phyloP scores from a whole-genome alignment of 1,140 invertebrate species.

The Scaptodrosophila lebanonensis region DNA sequence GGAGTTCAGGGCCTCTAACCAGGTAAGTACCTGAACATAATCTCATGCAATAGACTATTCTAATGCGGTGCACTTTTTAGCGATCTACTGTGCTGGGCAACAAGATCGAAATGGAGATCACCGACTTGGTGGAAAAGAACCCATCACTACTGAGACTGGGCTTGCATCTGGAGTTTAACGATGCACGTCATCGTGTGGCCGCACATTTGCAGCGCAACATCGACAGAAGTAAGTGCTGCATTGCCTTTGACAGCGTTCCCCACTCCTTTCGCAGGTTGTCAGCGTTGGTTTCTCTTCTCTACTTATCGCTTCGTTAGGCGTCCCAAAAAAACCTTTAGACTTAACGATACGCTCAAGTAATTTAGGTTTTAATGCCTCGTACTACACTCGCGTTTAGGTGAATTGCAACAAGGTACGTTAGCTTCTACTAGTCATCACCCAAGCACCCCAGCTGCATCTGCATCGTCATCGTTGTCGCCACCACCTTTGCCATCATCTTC shows the following conservation, averaged over 20 bases:
- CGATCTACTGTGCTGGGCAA: slow-evolving; percentile 96
- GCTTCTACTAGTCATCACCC: slow-evolving; percentile 33
- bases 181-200: slow-evolving; percentile 94
- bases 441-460: slow-evolving; percentile 22
- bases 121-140: slow-evolving; percentile 94
- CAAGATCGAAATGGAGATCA: slow-evolving; percentile 99
- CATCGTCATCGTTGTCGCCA: slow-evolving; percentile 33
- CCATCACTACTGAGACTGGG: slow-evolving; percentile 93
- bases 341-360: slow-evolving; percentile 19
- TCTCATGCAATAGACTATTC: background rate
- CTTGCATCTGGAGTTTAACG: slow-evolving; percentile 96
- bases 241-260: slow-evolving; percentile 17
- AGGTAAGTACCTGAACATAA: slow-evolving; percentile 82
- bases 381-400: slow-evolving; percentile 61
- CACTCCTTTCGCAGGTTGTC: slow-evolving; percentile 38
- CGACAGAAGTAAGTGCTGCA: slow-evolving; percentile 91
- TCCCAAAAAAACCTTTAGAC: slow-evolving; percentile 20
- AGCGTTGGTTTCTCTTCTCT: slow-evolving; percentile 49
- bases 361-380: slow-evolving; percentile 21
- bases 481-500: slow-evolving; percentile 38
- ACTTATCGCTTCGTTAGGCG: slow-evolving; percentile 39
- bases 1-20: slow-evolving; percentile 96
- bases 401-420: slow-evolving; percentile 72
- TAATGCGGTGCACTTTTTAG: slow-evolving; percentile 77
- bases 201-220: slow-evolving; percentile 96